Evolutionary conservation across 92 coral and sea anemone genomes (phyloP).

Genomic region (Phymanthus crucifer): DNA sequence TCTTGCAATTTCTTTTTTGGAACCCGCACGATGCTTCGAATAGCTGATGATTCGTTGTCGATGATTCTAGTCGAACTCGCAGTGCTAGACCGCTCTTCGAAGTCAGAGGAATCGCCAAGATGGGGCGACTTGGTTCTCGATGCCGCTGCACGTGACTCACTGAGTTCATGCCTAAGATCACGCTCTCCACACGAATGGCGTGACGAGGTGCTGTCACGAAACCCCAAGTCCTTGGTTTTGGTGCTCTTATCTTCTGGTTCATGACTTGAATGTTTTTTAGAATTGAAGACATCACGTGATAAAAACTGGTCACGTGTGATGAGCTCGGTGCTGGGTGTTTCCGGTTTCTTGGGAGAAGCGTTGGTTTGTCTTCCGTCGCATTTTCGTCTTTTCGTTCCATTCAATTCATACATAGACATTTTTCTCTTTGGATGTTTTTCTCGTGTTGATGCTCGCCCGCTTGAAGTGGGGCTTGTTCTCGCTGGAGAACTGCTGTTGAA

Average conservation of each 20-base stretch:
- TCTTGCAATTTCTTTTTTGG: background rate
- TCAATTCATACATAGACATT: slow-evolving; percentile 19
- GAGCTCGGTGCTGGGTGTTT: background rate
- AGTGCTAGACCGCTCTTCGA: background rate
- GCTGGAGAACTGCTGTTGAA: slow-evolving; percentile 13
- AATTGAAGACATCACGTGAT: slow-evolving; percentile 19
- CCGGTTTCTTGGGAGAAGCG: background rate
- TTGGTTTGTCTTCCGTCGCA: slow-evolving; percentile 3
- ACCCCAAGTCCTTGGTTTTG: background rate
- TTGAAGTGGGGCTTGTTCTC: background rate
- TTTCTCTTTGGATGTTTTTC: slow-evolving; percentile 1
- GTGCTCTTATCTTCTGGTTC: background rate
- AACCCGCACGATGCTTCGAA: background rate
- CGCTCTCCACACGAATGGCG: slow-evolving; percentile 5
- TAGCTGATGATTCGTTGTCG: background rate
- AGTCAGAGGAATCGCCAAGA: background rate
- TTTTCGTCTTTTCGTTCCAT: background rate
- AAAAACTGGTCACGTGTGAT: slow-evolving; percentile 18
- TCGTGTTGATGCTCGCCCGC: background rate
- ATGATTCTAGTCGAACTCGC: background rate
- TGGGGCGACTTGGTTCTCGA: background rate
- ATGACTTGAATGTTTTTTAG: background rate
- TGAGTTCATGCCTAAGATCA: slow-evolving; percentile 26
- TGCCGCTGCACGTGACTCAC: slow-evolving; percentile 6
- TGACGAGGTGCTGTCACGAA: background rate